A percentile compares a stretch with the other conserved stretches of the same genome.
Evolutionary conservation across 2,113 vertebrate species (phyloP).

Genomic region (Fregata magnificens): DNA sequence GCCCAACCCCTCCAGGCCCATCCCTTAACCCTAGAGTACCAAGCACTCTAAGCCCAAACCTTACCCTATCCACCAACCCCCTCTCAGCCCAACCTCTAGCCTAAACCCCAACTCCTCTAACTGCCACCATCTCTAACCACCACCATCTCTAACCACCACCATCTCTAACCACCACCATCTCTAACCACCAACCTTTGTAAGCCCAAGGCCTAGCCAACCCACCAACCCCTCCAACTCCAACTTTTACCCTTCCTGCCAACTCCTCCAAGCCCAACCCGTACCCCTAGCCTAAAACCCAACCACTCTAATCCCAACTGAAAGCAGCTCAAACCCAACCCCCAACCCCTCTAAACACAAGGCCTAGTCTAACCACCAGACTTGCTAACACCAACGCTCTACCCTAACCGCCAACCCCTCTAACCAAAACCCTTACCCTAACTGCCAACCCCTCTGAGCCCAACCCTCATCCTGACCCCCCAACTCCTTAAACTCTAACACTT

Average conservation of each 20-base stretch:
- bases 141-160: background rate
- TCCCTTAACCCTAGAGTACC: background rate
- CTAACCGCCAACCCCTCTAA: background rate
- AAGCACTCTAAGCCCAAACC: background rate
- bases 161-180: background rate
- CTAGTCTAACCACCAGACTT: background rate
- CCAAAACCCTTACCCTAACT: background rate
- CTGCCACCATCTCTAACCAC: background rate
- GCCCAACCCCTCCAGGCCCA: background rate
- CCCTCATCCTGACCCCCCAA: background rate
- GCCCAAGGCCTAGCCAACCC: background rate
- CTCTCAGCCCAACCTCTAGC: background rate
- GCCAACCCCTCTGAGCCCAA: background rate
- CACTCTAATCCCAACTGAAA: background rate
- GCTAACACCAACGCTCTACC: background rate
- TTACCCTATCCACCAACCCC: background rate
- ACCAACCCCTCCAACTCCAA: background rate
- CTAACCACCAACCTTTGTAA: background rate
- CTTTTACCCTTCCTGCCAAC: background rate
- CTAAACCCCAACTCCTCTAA: background rate
- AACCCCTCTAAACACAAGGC: background rate
- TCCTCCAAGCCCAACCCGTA: background rate
- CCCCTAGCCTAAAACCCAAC: background rate
- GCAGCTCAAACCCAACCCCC: background rate
- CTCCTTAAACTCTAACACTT: background rate